Conservation (phyloP, 2,113 vertebrate genomes). For the Hylia prasina region DNA sequence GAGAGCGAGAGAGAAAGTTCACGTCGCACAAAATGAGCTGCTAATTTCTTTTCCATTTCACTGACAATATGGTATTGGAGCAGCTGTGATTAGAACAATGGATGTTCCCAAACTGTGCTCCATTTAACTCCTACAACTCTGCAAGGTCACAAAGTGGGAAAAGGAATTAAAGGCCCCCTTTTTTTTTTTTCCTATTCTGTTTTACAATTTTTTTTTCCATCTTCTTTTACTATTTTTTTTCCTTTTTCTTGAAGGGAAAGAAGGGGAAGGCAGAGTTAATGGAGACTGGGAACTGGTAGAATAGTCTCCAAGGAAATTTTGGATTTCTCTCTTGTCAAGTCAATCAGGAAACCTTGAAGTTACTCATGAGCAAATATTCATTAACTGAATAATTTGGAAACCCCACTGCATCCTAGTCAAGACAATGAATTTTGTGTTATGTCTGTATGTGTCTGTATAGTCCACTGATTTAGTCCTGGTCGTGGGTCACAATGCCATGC, state of each 20-base stretch:
- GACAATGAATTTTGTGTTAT: background rate
- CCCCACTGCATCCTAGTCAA: rapidly evolving
- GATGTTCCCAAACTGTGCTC: conserved; percentile 69
- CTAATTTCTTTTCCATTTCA: conserved; percentile 80
- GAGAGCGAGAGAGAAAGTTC: conserved; percentile 73
- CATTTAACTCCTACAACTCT: conserved; percentile 66
- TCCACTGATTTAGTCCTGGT: background rate
- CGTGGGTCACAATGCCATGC: no score
- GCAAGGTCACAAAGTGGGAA: conserved; percentile 67
- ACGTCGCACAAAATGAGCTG: conserved; percentile 71
- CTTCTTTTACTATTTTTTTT: rapidly evolving
- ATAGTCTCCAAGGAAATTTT: background rate
- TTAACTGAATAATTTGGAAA: background rate
- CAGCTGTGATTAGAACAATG: conserved; percentile 75
- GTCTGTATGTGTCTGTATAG: no score
- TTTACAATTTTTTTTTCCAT: background rate
- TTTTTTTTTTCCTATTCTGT: background rate
- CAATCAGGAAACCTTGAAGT: background rate
- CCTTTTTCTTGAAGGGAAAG: background rate
- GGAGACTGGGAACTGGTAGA: background rate
- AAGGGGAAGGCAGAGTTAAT: background rate
- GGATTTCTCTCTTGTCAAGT: background rate
- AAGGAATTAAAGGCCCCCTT: background rate
- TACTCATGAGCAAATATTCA: background rate
- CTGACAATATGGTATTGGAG: conserved; percentile 69